Percentiles rank a stretch among this genome's conserved stretches.
Conservation (phyloP, 1,140 invertebrate genomes). For the Trichonephila clavipes region DNA sequence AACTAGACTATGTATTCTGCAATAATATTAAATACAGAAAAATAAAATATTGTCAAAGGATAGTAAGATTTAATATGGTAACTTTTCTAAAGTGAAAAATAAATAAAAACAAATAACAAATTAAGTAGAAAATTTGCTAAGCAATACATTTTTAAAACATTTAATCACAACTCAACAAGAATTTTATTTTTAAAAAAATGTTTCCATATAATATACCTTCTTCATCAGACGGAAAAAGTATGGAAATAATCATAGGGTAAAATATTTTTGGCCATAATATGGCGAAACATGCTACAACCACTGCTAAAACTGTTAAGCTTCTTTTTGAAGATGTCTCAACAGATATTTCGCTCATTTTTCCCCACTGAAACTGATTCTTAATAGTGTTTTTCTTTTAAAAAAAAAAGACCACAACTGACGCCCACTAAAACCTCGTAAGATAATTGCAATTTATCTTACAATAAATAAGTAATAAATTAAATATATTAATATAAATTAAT, state of each 20-base stretch:
- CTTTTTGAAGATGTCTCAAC: constrained; percentile 81
- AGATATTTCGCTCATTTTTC: background rate
- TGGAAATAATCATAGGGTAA: constrained; percentile 91
- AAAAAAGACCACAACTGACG: no score
- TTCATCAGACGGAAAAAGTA: constrained; percentile 77
- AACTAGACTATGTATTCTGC: no score
- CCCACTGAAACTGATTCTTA: no score
- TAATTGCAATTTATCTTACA: no score
- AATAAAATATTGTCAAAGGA: no score
- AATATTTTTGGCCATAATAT: constrained; percentile 96
- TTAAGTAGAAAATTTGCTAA: background rate
- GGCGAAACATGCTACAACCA: constrained; percentile 95
- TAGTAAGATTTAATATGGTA: no score
- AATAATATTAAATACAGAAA: no score
- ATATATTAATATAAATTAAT: no score
- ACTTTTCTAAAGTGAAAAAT: no score
- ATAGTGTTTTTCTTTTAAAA: no score
- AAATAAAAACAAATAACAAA: background rate
- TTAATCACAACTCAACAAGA: background rate
- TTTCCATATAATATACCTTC: background rate
- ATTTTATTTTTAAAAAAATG: background rate
- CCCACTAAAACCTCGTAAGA: no score
- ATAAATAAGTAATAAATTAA: no score
- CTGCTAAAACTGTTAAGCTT: constrained; percentile 91
- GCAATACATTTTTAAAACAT: background rate